Percentiles rank a stretch among this genome's conserved stretches.
phyloP scores from a whole-genome alignment of 2,113 vertebrate species.

The Heloderma charlesbogerti region DNA sequence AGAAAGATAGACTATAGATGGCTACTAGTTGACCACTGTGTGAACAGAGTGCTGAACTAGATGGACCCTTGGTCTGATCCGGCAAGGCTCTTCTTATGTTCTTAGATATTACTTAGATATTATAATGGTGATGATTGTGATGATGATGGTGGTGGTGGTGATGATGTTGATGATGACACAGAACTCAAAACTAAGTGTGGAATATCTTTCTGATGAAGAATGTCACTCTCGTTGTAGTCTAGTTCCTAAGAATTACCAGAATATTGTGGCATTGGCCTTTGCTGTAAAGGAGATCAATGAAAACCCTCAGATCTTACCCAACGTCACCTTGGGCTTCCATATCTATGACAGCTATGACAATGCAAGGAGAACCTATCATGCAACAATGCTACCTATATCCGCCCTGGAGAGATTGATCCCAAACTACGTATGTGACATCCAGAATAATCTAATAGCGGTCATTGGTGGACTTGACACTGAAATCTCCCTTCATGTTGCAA shows the following conservation, averaged over 20 bases:
- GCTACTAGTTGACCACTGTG: too few species aligned
- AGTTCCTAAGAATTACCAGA: background rate
- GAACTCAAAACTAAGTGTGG: too few species aligned
- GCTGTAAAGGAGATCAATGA: background rate
- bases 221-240: background rate
- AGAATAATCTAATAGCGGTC: background rate
- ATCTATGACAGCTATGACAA: background rate
- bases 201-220: background rate
- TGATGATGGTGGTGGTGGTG: too few species aligned
- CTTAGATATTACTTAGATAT: too few species aligned
- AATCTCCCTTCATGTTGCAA: background rate
- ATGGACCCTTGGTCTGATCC: too few species aligned
- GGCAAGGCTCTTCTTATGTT: too few species aligned
- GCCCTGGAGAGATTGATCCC: background rate
- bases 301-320: background rate
- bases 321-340: background rate
- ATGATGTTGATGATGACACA: too few species aligned
- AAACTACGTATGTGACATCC: background rate
- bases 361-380: background rate
- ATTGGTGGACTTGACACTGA: background rate
- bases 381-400: background rate
- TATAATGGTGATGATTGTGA: too few species aligned
- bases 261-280: background rate
- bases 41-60: too few species aligned
- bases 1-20: too few species aligned